Base-by-base conservation (phyloP, 2,113 vertebrate genomes). In the Scortum barcoo region DNA sequence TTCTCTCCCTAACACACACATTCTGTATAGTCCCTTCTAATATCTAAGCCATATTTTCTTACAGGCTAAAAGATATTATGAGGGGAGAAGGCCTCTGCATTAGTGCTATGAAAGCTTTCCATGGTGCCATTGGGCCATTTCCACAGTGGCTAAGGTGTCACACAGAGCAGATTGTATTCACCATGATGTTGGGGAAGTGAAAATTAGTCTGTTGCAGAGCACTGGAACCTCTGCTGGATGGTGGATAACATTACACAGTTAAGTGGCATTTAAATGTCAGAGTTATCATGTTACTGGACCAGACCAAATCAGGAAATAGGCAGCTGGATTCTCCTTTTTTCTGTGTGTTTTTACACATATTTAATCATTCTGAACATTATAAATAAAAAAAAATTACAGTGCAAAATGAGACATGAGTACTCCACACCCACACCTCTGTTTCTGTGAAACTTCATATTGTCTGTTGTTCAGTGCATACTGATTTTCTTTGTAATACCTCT, bases 311-410 rank as follows among this genome's bases (percentile, higher is more conserved):
- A 74, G 16, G 36, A 83, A 89, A 70, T 3, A 60, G 5, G 30
- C 53, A 62, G 51, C 30, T 66, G 13, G 12, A 75, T 53, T 85
- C 38, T 68, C 9, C 13, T 3, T 46, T 19, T 28, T n/a, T 28
- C 16, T 28, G 46, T 20, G 33, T 36, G 33, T 4, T 57, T 60
- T 33, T 9, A 50, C 7, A 74, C 5, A 78, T 1, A 56, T 86
- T 88, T 72, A 81, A 81, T 89, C 10, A 82, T 78, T 88, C 12
- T 30, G 20, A 60, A 51, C 75, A 76, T 62, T 26, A 86, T 75
- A 70, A 10, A 83, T 81, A 78, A 83, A 10, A 83, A 83, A 78
- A 83, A 65, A 1, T 6, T 60, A 38, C 60, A 60, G n/a, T 40
- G 13, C 51, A 67, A 80, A 73, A 86, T 14, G 30, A 62, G 5